Evolutionary conservation across 2,797 vertebrate species (phyloP).

Genomic region (Sciaenops ocellatus): DNA sequence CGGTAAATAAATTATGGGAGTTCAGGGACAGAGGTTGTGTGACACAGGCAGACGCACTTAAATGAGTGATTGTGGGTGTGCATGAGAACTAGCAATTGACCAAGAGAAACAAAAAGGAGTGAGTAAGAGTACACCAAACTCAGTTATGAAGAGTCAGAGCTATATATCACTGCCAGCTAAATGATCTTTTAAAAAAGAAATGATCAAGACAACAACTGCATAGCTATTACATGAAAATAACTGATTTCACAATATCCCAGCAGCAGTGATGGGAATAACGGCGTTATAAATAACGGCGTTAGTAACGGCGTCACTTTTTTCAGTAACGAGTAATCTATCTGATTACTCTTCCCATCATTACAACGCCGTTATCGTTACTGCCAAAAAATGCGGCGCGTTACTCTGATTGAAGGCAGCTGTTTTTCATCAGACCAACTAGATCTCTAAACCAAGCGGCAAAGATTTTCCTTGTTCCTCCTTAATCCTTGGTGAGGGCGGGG

Average conservation of each 20-base stretch:
- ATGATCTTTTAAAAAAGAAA: constrained; percentile 11
- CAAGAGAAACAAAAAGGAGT: background rate
- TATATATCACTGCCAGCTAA: constrained; percentile 23
- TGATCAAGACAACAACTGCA: constrained; percentile 12
- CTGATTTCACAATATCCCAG: background rate
- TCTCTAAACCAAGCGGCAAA: too few species aligned
- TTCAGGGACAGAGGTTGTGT: constrained; percentile 12
- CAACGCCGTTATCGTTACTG: too few species aligned
- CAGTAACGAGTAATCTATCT: too few species aligned
- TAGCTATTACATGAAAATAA: constrained; percentile 14
- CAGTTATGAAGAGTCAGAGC: constrained; percentile 11
- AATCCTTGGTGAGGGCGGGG: too few species aligned
- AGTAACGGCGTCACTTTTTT: too few species aligned
- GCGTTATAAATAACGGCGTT: too few species aligned
- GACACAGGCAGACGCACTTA: constrained; percentile 23
- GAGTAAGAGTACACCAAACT: constrained; percentile 7
- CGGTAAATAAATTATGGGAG: constrained; percentile 46
- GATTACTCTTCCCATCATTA: too few species aligned
- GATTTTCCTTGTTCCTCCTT: too few species aligned
- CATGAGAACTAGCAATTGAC: constrained; percentile 20
- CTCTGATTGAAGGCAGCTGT: too few species aligned
- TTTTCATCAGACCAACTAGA: too few species aligned
- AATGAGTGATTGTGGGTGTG: constrained; percentile 29
- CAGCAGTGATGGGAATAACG: too few species aligned
- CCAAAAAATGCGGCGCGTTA: too few species aligned